phyloP scores from a whole-genome alignment of 2,888 invertebrate species.

The Dynastes maya region DNA sequence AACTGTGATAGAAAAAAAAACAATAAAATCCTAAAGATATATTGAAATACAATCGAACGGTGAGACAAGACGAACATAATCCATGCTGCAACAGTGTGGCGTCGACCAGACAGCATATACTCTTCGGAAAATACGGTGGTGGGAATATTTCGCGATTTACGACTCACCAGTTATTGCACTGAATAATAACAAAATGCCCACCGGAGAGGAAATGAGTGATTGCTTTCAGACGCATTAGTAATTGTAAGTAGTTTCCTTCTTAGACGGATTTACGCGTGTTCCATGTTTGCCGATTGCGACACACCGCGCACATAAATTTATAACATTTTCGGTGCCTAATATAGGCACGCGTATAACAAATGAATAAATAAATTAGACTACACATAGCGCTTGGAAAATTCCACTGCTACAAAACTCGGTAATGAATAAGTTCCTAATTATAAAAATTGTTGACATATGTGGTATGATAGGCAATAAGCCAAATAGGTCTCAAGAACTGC shows the following conservation, averaged over 20 bases:
- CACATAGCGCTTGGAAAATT: too few relatives aligned
- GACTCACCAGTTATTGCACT: slow-evolving; percentile 34
- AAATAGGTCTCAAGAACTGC: too few relatives aligned
- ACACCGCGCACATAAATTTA: background rate
- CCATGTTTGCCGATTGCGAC: background rate
- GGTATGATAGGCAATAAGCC: too few relatives aligned
- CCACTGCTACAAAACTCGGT: too few relatives aligned
- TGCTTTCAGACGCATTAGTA: slow-evolving; percentile 39
- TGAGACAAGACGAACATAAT: slow-evolving; percentile 23
- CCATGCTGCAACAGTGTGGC: slow-evolving; percentile 13
- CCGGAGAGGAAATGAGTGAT: slow-evolving; percentile 44
- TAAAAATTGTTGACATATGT: too few relatives aligned
- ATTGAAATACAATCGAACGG: slow-evolving; percentile 16
- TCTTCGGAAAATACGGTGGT: slow-evolving; percentile 23
- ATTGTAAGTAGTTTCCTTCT: slow-evolving; percentile 39
- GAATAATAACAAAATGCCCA: slow-evolving; percentile 45
- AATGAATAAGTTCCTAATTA: too few relatives aligned
- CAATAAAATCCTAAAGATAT: slow-evolving; percentile 20
- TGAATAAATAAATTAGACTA: background rate
- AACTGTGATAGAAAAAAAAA: slow-evolving; percentile 25
- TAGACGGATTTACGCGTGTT: slow-evolving; percentile 12
- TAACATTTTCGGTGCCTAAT: background rate
- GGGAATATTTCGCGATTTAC: slow-evolving; percentile 44
- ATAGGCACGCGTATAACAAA: background rate
- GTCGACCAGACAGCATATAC: slow-evolving; percentile 24